Evolutionary conservation across 1,140 invertebrate species (phyloP).

Genomic region (Yoshiicerus persimilis): DNA sequence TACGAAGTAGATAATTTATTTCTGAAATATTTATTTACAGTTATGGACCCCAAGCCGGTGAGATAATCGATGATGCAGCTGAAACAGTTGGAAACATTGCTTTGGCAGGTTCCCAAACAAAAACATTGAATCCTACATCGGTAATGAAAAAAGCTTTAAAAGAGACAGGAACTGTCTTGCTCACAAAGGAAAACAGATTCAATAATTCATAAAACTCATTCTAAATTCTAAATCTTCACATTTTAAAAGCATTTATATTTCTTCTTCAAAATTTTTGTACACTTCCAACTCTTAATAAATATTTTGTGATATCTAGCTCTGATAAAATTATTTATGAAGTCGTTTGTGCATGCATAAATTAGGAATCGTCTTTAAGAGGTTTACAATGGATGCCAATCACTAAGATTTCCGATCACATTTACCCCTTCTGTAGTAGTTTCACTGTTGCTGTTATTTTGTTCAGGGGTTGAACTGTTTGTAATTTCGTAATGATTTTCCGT

Average conservation of each 20-base stretch:
- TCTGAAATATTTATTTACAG: neutral
- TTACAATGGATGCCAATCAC: too few relatives aligned
- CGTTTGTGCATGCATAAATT: too few relatives aligned
- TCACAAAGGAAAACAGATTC: neutral
- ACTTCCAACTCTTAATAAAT: too few relatives aligned
- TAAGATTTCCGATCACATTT: too few relatives aligned
- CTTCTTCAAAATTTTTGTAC: neutral
- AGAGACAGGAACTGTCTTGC: neutral
- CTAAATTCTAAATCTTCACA: neutral
- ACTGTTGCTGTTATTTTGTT: too few relatives aligned
- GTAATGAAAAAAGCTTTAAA: neutral
- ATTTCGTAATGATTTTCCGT: neutral
- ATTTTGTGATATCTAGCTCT: too few relatives aligned
- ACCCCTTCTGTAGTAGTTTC: too few relatives aligned
- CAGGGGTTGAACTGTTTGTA: too few relatives aligned
- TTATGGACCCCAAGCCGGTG: neutral
- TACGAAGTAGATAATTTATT: too few relatives aligned
- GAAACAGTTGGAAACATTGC: neutral
- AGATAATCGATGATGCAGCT: neutral
- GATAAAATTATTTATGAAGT: too few relatives aligned
- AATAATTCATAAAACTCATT: neutral
- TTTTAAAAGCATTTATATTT: neutral
- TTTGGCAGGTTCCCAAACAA: neutral
- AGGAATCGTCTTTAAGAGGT: too few relatives aligned
- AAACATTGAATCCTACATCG: neutral